Evolutionary conservation across 1,140 invertebrate genomes (phyloP).

Genomic region (Atta cephalotes): DNA sequence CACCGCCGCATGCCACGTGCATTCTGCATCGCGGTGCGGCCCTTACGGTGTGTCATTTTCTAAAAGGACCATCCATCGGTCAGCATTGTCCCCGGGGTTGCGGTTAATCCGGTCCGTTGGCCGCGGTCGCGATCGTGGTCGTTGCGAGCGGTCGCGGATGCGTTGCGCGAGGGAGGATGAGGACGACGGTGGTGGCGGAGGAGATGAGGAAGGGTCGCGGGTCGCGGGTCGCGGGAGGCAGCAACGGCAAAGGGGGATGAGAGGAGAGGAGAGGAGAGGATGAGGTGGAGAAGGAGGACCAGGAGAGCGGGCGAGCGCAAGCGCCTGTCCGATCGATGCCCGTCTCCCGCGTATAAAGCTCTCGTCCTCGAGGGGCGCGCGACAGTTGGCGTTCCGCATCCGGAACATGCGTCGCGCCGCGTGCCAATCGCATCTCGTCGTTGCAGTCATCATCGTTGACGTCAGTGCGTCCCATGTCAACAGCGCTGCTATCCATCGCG

Average conservation of each 20-base stretch:
- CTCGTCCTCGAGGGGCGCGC: conserved; percentile 81
- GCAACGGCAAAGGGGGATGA: background rate
- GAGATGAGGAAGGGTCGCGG: conserved; percentile 53
- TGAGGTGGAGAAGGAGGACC: conserved; percentile 60
- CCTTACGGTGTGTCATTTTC: conserved; percentile 68
- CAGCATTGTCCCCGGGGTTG: conserved; percentile 66
- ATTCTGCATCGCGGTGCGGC: conserved; percentile 31
- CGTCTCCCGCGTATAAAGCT: conserved; percentile 84
- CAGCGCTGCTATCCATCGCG: conserved; percentile 6
- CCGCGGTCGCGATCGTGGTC: conserved; percentile 72
- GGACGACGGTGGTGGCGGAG: conserved; percentile 2
- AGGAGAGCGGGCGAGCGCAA: conserved; percentile 80
- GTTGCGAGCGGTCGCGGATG: conserved; percentile 66
- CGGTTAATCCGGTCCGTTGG: conserved; percentile 72
- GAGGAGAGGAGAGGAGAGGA: background rate
- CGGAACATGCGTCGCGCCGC: conserved; percentile 79
- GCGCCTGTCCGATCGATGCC: conserved; percentile 84
- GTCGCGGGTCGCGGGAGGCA: conserved; percentile 45
- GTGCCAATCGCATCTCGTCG: conserved; percentile 59
- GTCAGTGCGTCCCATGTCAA: background rate
- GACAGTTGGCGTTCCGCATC: conserved; percentile 82
- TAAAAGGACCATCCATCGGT: conserved; percentile 71
- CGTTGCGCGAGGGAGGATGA: conserved; percentile 40
- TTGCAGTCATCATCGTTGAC: conserved; percentile 15
- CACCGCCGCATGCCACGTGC: conserved; percentile 36